These are phyloP conservation scores for Platorchestia sp. DNA, from an alignment of 1,140 invertebrate genomes.

Conservation along the genomic window DNA sequence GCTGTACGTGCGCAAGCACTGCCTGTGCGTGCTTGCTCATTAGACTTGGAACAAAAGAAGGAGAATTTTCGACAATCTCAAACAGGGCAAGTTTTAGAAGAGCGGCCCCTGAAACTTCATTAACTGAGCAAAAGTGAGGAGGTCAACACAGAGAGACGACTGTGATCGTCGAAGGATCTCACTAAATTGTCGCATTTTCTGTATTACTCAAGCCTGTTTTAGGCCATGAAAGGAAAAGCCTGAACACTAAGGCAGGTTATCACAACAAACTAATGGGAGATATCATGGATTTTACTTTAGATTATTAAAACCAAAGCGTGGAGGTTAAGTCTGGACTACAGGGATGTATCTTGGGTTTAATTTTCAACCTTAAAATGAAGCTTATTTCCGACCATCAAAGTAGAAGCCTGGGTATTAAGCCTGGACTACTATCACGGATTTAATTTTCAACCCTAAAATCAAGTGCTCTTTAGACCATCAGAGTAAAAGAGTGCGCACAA, in stretches of 20 bases:
- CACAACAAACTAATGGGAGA: neutral
- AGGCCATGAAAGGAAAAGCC: neutral
- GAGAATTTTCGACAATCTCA: neutral
- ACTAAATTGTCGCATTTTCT: neutral
- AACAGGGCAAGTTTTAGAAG: neutral
- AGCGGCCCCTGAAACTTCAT: neutral
- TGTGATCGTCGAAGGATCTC: neutral
- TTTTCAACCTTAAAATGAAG: too few species aligned
- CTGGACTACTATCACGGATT: too few species aligned
- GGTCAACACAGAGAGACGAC: neutral
- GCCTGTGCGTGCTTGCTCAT: neutral
- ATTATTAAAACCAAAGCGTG: neutral
- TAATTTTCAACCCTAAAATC: too few species aligned
- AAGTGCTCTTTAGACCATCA: too few species aligned
- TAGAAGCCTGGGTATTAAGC: too few species aligned
- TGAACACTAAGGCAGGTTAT: neutral
- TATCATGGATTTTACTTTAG: neutral
- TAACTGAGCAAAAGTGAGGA: neutral
- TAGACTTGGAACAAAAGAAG: slow-evolving; percentile 1
- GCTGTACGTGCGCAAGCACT: neutral
- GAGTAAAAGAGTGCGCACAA: too few species aligned
- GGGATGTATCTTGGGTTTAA: too few species aligned
- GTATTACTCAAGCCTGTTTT: neutral
- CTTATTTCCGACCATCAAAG: too few species aligned
- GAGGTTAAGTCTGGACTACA: neutral